A percentile compares a stretch with the other conserved stretches of the same genome.
phyloP scores from a whole-genome alignment of 1,140 invertebrate genomes.

The Paracyclopina nana region DNA sequence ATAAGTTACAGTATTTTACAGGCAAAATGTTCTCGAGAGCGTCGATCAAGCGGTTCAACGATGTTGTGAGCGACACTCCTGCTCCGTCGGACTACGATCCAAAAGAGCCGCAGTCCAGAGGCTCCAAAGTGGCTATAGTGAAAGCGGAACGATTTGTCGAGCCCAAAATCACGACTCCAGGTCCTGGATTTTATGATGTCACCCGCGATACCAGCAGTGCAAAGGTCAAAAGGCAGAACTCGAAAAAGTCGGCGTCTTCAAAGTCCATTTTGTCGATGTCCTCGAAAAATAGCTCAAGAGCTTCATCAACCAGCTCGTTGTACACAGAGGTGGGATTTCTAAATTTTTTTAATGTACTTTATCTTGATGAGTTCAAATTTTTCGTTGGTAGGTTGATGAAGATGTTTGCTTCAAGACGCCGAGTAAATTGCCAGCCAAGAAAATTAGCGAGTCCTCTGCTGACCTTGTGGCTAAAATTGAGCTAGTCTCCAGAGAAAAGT shows the following conservation, averaged over 20 bases:
- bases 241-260: neutral
- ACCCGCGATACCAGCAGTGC: neutral
- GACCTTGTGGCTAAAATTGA: too few relatives aligned
- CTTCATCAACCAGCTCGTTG: neutral
- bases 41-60: slow-evolving; percentile 1
- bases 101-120: neutral
- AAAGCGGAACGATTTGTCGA: neutral
- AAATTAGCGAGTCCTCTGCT: too few relatives aligned
- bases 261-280: neutral
- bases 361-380: neutral
- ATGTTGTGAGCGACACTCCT: neutral
- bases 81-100: slow-evolving; percentile 8
- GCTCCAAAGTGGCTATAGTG: neutral
- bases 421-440: too few relatives aligned
- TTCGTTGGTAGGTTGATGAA: too few relatives aligned
- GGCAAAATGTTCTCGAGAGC: slow-evolving; percentile 5
- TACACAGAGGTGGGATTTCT: neutral
- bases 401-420: too few relatives aligned
- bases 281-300: neutral
- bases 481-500: too few relatives aligned
- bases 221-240: too few relatives aligned
- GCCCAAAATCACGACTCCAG: neutral
- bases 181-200: neutral
- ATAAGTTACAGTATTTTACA: too few relatives aligned
- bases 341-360: too few relatives aligned